Evolutionary conservation across 2,797 vertebrate species (phyloP), one percentile per base, ranked within the genome.

Genomic region (Sebastes diploproa): DNA sequence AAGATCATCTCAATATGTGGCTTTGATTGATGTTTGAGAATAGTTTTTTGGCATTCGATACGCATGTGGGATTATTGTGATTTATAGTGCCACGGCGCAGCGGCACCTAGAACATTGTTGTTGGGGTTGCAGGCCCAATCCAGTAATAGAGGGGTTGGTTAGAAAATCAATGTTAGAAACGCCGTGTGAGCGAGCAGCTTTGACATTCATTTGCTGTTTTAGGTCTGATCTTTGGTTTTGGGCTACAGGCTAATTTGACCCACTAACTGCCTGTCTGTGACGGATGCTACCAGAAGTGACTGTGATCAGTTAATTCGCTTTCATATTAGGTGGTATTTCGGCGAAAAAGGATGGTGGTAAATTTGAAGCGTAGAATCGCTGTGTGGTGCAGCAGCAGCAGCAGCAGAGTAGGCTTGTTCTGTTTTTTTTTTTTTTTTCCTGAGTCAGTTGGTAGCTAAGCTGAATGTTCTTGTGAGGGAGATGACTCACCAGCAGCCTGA

Each of bases 1-100:
- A 95, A 94, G 93, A 95, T 95, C 84, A 93, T 95, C 92, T 95
- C 94, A 95, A 91, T 95, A 94, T 95, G 95, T 93, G 91, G 86
- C 89, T 90, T 84, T 95, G 92, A 95, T 94, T 94, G 93, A 96
- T 94, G 94, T 94, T 90, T 92, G 86, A 90, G 92, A 94, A 94
- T 93, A 91, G 81, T 86, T 92, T 91, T 92, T 91, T 90, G 93
- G 91, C 93, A 88, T 94, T 94, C 86, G 90, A 94, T 93, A 86
- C 85, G 72, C 92, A 92, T 83, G 80, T 92, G 91, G 90, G 84
- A 88, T 87, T 80, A 82, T 87, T 91, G 87, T 92, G 94, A 95
- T 93, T 94, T 93, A 89, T 80, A 64, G 82, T 83, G 77, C 89
- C 86, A 83, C 77, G 77, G 86, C 63, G 10, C 82, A 89, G 88